A percentile compares a stretch with the other conserved stretches of the same genome.
Conservation (phyloP, 2,888 invertebrate genomes). For the Rhamphomyia laevipes region DNA sequence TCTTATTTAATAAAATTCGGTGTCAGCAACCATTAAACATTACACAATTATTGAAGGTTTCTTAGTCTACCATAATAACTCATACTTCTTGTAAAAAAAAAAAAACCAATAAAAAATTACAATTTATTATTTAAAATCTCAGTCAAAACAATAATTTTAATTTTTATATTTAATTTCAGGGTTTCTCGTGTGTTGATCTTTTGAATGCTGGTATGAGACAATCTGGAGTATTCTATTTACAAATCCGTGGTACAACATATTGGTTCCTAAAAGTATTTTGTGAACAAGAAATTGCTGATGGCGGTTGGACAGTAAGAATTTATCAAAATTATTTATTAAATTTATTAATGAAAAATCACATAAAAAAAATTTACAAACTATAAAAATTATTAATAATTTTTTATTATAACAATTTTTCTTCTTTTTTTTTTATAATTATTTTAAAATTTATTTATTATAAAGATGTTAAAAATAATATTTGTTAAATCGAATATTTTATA, state of each 20-base stretch:
- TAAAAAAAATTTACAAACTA: background rate
- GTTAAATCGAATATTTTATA: no score
- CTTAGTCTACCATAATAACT: no score
- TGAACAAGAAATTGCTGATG: slow-evolving; percentile 78
- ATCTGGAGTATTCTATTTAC: slow-evolving; percentile 79
- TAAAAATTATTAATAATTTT: background rate
- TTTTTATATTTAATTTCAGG: slow-evolving; percentile 43
- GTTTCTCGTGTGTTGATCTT: slow-evolving; percentile 78
- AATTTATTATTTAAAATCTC: no score
- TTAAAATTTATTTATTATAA: no score
- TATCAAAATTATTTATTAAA: slow-evolving; percentile 1
- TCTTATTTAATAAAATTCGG: no score
- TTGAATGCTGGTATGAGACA: slow-evolving; percentile 75
- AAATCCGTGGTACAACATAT: slow-evolving; percentile 82
- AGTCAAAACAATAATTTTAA: no score
- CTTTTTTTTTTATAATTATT: no score
- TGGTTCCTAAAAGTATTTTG: slow-evolving; percentile 89
- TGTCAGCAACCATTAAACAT: no score
- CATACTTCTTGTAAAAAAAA: no score
- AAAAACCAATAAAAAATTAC: no score
- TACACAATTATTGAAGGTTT: no score
- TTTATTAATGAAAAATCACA: background rate
- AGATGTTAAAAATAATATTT: background rate
- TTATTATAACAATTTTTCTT: no score
- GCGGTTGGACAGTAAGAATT: slow-evolving; percentile 83